These are phyloP conservation scores for Caenorhabditis panamensis DNA, from an alignment of 2,888 invertebrate species.

Conservation along the genomic window DNA sequence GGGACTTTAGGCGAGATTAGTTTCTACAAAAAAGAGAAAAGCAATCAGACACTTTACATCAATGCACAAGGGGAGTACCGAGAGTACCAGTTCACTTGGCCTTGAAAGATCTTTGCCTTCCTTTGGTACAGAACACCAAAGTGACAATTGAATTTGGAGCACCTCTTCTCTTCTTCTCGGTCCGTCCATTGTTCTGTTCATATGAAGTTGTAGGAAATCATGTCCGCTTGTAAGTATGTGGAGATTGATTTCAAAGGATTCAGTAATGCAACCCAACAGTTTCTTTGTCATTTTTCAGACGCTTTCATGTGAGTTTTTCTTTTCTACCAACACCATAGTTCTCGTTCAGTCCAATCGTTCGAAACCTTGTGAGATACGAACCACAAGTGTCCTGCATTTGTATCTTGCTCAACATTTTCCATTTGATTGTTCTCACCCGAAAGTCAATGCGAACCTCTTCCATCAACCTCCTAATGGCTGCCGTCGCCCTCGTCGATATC, in stretches of 20 bases:
- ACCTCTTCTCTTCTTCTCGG: no score
- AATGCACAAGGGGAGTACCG: no score
- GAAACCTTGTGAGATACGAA: not conserved
- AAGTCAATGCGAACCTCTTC: constrained; percentile 28
- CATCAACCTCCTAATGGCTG: constrained; percentile 14
- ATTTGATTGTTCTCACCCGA: constrained; percentile 8
- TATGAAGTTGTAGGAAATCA: no score
- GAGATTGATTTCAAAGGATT: not conserved
- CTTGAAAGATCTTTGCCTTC: no score
- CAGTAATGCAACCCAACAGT: not conserved
- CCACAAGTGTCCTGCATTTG: not conserved
- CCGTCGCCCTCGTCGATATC: constrained; percentile 4
- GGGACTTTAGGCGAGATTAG: no score
- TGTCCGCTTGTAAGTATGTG: not conserved
- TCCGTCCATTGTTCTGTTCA: no score
- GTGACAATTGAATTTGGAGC: not conserved
- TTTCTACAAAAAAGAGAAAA: no score
- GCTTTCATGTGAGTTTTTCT: not conserved
- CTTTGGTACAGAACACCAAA: no score
- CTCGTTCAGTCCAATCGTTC: not conserved
- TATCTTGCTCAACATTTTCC: constrained; percentile 13
- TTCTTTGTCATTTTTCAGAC: not conserved
- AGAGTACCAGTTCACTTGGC: no score
- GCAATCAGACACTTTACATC: no score
- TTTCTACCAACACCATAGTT: not conserved